Base-by-base conservation (phyloP, 2,113 vertebrate genomes). In the Atractosteus spatula region DNA sequence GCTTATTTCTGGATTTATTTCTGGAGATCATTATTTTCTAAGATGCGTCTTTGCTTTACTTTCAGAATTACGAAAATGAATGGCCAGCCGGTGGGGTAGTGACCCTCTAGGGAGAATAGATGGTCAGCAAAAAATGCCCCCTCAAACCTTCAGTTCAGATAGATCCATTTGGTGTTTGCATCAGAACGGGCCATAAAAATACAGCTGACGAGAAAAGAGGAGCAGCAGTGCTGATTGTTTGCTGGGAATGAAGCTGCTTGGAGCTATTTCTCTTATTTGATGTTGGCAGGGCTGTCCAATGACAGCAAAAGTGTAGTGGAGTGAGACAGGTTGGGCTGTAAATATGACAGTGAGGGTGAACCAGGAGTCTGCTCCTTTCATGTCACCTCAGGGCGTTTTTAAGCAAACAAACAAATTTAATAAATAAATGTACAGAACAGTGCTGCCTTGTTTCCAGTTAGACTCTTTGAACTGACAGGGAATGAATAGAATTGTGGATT, bases 401-500 rank as follows among this genome's bases (percentile, higher is more conserved):
- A 44, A 77, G 66, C 45, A 73, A 74, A 67, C 56, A 45, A 66
- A 66, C 54, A 51, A 51, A 51, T 51, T 64, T 43, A 69, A 77
- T 68, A 72, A 68, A 78, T 72, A 79, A 56, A 72, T 77, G 16
- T 47, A 78, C 41, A 69, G 64, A 62, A 77, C 82, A 76, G 69
- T 55, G 62, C 55, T 64, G 76, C 69, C 54, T 68, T 55, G 77
- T 78, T 80, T 84, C 75, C 16, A 17, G 14, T 56, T 75, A 80
- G 62, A 77, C 81, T 43, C 51, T 83, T 69, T 76, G 73, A 74
- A 65, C 74, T 78, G 59, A 74, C 66, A 81, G 62, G 66, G 78
- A 79, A 82, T 83, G 74, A 87, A 85, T 77, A 74, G 80, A 68
- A 81, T 85, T 68, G 75, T 78, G 84, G 83, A 88, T 89, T 87